Evolutionary conservation across 2,888 invertebrate species (phyloP).

Genomic region (Cactoblastis cactorum): DNA sequence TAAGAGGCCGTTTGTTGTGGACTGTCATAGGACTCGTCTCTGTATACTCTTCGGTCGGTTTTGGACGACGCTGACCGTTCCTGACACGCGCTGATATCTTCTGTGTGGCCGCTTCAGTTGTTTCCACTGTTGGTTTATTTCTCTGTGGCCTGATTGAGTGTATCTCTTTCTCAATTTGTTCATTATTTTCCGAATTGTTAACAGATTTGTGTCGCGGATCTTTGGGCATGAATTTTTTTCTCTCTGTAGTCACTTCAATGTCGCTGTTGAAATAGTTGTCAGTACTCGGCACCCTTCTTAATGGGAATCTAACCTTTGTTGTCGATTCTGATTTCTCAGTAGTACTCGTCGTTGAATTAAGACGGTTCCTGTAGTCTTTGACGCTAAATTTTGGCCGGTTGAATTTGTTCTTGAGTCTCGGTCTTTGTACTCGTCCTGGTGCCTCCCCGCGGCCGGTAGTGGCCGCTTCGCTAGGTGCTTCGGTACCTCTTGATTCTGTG

Average conservation of each 20-base stretch:
- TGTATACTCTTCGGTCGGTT: constrained; percentile 58
- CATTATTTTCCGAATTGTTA: constrained; percentile 48
- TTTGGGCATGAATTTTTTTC: constrained; percentile 74
- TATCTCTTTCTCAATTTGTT: constrained; percentile 54
- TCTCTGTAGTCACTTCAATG: constrained; percentile 65
- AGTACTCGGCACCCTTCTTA: constrained; percentile 62
- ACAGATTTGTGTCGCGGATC: constrained; percentile 57
- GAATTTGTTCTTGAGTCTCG: constrained; percentile 74
- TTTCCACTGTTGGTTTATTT: constrained; percentile 49
- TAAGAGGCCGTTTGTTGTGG: constrained; percentile 52
- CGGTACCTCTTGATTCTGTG: constrained; percentile 42
- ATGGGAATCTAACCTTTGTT: constrained; percentile 69
- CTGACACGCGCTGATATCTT: constrained; percentile 64
- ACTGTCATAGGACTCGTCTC: constrained; percentile 48
- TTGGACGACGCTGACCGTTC: constrained; percentile 57
- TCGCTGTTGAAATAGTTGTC: constrained; percentile 48
- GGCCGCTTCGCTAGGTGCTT: constrained; percentile 35
- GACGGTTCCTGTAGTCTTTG: constrained; percentile 85
- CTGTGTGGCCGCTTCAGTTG: constrained; percentile 56
- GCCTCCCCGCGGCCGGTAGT: constrained; percentile 50
- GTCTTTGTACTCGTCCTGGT: constrained; percentile 47
- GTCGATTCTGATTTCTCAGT: constrained; percentile 58
- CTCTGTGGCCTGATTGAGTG: constrained; percentile 54
- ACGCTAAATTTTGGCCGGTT: constrained; percentile 87
- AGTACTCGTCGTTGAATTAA: constrained; percentile 77